A percentile compares a stretch with the other conserved stretches of the same genome.
These are phyloP conservation scores for Gopherus flavomarginatus DNA, from an alignment of 2,113 vertebrate genomes.

Conservation along the genomic window DNA sequence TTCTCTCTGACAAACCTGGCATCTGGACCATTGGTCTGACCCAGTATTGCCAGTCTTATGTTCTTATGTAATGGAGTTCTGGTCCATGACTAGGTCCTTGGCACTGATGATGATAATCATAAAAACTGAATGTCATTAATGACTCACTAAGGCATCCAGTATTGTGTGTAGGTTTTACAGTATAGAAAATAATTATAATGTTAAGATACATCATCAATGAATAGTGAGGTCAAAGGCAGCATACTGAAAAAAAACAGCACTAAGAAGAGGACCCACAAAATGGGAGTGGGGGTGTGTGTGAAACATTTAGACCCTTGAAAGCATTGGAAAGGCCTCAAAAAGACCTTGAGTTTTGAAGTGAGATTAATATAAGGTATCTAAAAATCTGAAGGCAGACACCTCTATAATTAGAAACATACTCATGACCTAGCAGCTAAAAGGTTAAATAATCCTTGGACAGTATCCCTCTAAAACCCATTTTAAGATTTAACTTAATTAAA, in stretches of 20 bases:
- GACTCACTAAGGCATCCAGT: not conserved
- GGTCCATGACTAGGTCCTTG: not conserved
- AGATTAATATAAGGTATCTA: constrained; percentile 66
- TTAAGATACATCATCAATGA: not conserved
- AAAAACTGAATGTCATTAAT: not conserved
- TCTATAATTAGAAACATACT: constrained; percentile 69
- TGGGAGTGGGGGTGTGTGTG: not conserved
- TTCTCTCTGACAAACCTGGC: not conserved
- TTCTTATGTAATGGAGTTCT: not conserved
- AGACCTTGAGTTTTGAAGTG: constrained; percentile 59
- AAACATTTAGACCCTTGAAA: constrained; percentile 5
- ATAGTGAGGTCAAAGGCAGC: not conserved
- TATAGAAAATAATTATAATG: not conserved
- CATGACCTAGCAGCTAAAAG: constrained; percentile 70
- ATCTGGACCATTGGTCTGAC: not conserved
- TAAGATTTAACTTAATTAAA: constrained; percentile 71
- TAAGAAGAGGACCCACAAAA: not conserved
- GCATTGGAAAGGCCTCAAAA: constrained; percentile 43
- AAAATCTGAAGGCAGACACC: constrained; percentile 49
- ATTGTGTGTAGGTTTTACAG: not conserved
- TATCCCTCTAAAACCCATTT: constrained; percentile 66
- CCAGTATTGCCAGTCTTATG: not conserved
- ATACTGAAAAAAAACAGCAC: not conserved
- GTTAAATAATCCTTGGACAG: constrained; percentile 71
- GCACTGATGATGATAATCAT: not conserved